Evolutionary conservation across 2,888 invertebrate genomes (phyloP).

Genomic region (Platycheirus albimanus): DNA sequence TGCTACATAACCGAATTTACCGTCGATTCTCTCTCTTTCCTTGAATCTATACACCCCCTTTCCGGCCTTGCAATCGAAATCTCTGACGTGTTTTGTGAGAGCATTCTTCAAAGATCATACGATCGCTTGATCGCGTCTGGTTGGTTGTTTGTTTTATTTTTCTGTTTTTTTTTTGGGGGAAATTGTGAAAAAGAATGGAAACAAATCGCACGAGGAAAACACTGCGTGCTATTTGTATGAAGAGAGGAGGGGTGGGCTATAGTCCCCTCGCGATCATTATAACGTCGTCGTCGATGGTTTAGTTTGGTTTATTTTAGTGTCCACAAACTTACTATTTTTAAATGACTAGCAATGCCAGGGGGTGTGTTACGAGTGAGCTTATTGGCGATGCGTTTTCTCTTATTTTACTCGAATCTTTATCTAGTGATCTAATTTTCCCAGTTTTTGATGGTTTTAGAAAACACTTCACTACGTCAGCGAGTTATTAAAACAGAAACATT

Average conservation of each 20-base stretch:
- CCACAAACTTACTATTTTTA: slow-evolving; percentile 43
- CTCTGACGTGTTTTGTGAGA: slow-evolving; percentile 64
- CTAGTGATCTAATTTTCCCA: slow-evolving; percentile 28
- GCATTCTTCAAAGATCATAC: slow-evolving; percentile 66
- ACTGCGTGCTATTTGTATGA: slow-evolving; percentile 19
- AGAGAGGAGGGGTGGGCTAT: background rate
- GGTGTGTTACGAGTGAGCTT: slow-evolving; percentile 5
- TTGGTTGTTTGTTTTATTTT: slow-evolving; percentile 38
- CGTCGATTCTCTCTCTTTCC: background rate
- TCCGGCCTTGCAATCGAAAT: slow-evolving; percentile 40
- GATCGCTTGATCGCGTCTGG: slow-evolving; percentile 56
- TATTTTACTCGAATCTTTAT: background rate
- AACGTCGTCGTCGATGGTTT: no score
- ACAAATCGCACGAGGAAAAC: slow-evolving; percentile 18
- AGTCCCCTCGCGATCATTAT: background rate
- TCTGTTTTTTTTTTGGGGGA: slow-evolving; percentile 24
- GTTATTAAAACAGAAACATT: no score
- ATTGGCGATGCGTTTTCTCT: slow-evolving; percentile 20
- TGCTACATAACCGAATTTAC: slow-evolving; percentile 1
- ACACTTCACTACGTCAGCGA: slow-evolving; percentile 18
- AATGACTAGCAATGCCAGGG: slow-evolving; percentile 16
- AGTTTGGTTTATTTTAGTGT: background rate
- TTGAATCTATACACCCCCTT: slow-evolving; percentile 20
- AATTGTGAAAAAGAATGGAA: slow-evolving; percentile 25
- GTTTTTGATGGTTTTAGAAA: background rate